Evolutionary conservation across 2,888 invertebrate species (phyloP).

Genomic region (Allophyes oxyacanthae): DNA sequence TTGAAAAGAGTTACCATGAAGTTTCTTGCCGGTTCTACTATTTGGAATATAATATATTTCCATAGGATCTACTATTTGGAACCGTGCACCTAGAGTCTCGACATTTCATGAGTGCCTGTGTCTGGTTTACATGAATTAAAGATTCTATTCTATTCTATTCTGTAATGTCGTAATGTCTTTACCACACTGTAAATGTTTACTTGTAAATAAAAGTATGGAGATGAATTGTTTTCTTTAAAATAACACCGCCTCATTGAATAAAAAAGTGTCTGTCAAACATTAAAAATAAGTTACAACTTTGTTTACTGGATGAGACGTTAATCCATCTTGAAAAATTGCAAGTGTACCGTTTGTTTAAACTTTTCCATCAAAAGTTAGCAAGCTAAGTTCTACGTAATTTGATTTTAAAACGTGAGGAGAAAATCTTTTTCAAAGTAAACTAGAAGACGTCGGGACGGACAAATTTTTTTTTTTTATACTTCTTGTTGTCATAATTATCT

Average conservation of each 20-base stretch:
- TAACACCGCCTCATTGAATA: background rate
- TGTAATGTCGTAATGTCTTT: too few species aligned
- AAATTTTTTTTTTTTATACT: too few species aligned
- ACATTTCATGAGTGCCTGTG: too few species aligned
- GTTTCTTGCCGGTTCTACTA: too few species aligned
- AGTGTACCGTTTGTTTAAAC: constrained; percentile 49
- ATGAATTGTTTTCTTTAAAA: constrained; percentile 1
- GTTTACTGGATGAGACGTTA: constrained; percentile 41
- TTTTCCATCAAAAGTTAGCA: constrained; percentile 57
- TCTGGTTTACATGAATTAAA: too few species aligned
- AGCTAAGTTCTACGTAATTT: constrained; percentile 53
- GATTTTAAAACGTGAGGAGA: constrained; percentile 56
- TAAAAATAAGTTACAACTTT: constrained; percentile 46
- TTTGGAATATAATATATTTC: too few species aligned
- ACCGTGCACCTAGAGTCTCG: too few species aligned
- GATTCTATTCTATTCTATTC: too few species aligned
- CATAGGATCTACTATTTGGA: too few species aligned
- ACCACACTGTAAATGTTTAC: too few species aligned
- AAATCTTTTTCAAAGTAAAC: constrained; percentile 46
- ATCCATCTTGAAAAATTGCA: constrained; percentile 55
- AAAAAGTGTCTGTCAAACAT: constrained; percentile 34
- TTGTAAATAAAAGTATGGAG: background rate
- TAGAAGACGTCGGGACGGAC: constrained; percentile 33
- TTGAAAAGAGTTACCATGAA: too few species aligned
- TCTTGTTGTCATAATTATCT: too few species aligned